phyloP scores from a whole-genome alignment of 2,888 invertebrate genomes.

The Oithona nana region DNA sequence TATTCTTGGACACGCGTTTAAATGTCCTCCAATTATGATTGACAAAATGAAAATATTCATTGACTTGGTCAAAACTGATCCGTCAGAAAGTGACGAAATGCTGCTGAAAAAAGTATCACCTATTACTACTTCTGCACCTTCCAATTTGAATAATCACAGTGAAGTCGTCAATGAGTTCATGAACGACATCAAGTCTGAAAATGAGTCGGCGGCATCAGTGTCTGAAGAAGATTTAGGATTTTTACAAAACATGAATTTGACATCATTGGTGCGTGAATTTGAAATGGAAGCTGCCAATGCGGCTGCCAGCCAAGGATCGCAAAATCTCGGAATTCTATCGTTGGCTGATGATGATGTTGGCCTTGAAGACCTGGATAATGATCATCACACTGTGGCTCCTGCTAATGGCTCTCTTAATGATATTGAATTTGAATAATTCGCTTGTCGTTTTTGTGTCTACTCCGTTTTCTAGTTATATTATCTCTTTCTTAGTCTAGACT shows the following conservation, averaged over 20 bases:
- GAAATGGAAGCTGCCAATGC: constrained; percentile 11
- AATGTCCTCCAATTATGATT: constrained; percentile 51
- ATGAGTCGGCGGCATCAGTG: background rate
- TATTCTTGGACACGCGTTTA: constrained; percentile 39
- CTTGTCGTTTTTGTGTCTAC: background rate
- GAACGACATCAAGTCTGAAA: constrained; percentile 2
- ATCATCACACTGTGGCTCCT: background rate
- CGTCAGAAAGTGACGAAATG: background rate
- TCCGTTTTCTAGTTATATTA: too few relatives aligned
- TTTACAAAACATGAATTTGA: constrained; percentile 13
- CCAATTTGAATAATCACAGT: background rate
- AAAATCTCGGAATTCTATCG: background rate
- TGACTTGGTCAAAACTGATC: constrained; percentile 22
- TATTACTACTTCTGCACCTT: background rate
- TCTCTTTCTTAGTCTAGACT: too few relatives aligned
- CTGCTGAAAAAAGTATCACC: background rate
- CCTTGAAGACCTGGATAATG: background rate
- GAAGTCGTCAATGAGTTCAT: background rate
- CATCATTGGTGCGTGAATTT: constrained; percentile 9
- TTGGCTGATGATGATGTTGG: background rate
- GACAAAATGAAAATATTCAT: constrained; percentile 51
- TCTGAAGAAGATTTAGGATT: constrained; percentile 11
- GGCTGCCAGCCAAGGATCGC: background rate
- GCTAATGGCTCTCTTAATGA: background rate
- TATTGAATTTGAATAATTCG: background rate